Percentiles rank a stretch among this genome's conserved stretches.
Evolutionary conservation across 1,140 invertebrate genomes (phyloP).

Genomic region (Ostrea denselamellosa): DNA sequence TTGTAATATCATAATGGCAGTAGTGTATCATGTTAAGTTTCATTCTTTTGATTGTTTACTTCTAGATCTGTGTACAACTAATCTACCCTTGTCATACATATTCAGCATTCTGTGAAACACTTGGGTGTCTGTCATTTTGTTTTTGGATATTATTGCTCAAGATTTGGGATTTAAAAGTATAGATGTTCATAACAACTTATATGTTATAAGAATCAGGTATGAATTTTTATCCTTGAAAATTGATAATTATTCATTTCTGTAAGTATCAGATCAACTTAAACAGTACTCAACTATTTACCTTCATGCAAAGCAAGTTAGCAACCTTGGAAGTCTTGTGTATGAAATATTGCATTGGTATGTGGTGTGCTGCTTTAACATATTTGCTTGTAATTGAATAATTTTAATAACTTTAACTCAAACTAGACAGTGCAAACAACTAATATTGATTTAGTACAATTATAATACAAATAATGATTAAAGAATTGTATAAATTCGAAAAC

Average conservation of each 20-base stretch:
- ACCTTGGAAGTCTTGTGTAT: neutral
- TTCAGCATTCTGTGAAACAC: neutral
- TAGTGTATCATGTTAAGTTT: neutral
- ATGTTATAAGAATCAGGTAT: neutral
- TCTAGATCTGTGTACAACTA: neutral
- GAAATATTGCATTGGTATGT: neutral
- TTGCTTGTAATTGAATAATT: constrained; percentile 1
- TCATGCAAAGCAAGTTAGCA: constrained; percentile 24
- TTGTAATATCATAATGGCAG: neutral
- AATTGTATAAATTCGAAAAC: neutral
- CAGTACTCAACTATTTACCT: neutral
- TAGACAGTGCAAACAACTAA: neutral
- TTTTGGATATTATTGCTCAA: neutral
- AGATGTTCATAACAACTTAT: neutral
- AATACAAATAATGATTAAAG: neutral
- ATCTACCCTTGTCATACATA: neutral
- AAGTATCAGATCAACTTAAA: too few relatives aligned
- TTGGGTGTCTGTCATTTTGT: neutral
- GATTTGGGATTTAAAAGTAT: neutral
- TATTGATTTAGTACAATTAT: neutral
- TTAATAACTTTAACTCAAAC: neutral
- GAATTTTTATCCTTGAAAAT: neutral
- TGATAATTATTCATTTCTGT: too few relatives aligned
- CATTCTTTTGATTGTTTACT: neutral
- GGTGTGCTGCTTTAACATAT: constrained; percentile 12